Conservation (phyloP, 2,113 vertebrate genomes). For the Nicator chloris region DNA sequence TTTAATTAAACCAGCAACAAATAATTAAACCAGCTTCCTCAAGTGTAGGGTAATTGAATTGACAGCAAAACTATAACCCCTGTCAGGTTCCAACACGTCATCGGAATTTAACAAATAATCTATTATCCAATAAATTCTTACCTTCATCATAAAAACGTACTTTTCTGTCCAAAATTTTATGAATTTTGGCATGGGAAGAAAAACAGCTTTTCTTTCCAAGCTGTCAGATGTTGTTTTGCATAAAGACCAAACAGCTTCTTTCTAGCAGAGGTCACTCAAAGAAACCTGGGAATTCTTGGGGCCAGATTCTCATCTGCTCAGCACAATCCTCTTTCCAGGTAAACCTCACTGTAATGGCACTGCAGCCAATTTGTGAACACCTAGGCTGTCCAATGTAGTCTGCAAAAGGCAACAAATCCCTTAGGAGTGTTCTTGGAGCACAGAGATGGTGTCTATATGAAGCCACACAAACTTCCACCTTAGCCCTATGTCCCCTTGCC, state of each 20-base stretch:
- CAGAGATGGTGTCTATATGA: neutral
- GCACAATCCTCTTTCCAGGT: neutral
- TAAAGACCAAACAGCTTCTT: neutral
- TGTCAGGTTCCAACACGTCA: neutral
- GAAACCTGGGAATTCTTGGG: neutral
- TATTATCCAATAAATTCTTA: neutral
- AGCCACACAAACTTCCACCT: neutral
- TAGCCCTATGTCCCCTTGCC: neutral
- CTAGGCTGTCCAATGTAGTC: neutral
- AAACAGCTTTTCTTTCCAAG: conserved; percentile 12
- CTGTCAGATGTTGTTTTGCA: neutral
- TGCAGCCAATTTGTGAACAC: neutral
- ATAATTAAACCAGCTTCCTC: conserved; percentile 23
- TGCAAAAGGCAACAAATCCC: neutral
- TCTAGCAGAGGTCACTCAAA: neutral
- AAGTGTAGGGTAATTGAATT: neutral
- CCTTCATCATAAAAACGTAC: neutral
- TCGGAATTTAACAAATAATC: neutral
- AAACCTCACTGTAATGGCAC: neutral
- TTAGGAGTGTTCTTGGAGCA: neutral
- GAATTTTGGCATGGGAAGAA: neutral
- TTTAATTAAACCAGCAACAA: conserved; percentile 22
- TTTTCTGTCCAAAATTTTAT: neutral
- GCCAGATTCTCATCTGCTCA: neutral
- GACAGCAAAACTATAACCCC: conserved; percentile 14